phyloP scores from a whole-genome alignment of 2,113 vertebrate genomes.

The Charina bottae region DNA sequence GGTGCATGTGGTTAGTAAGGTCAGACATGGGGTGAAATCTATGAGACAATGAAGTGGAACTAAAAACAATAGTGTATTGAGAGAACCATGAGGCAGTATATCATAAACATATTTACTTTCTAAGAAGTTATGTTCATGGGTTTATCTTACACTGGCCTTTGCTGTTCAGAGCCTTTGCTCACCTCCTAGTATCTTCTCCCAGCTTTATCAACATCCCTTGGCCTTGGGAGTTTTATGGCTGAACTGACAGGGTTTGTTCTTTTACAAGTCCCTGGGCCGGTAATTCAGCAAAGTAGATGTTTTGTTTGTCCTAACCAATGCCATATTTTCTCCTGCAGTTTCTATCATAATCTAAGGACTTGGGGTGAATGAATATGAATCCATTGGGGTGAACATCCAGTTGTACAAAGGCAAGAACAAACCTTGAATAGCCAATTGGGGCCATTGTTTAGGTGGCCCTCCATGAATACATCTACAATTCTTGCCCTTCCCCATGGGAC shows the following conservation, averaged over 20 bases:
- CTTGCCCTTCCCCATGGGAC: not conserved
- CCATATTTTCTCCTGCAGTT: not conserved
- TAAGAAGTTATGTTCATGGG: not conserved
- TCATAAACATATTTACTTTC: not conserved
- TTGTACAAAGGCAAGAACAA: not conserved
- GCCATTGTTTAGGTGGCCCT: not conserved
- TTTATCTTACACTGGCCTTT: not conserved
- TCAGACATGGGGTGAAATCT: not conserved
- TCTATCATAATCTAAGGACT: not conserved
- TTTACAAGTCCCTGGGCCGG: not conserved
- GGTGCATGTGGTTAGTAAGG: not conserved
- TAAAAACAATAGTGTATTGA: not conserved
- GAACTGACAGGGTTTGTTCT: not conserved
- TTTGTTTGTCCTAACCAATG: not conserved
- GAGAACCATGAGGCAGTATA: not conserved
- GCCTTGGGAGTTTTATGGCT: not conserved
- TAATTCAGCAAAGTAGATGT: not conserved
- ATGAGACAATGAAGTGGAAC: not conserved
- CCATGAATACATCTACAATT: not conserved
- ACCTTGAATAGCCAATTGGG: not conserved
- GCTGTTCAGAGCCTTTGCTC: not conserved
- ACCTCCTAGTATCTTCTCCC: not conserved
- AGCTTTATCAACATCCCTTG: not conserved
- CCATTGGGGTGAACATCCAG: not conserved
- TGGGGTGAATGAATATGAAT: not conserved